Conservation (phyloP, 2,888 invertebrate genomes). For the Arge pagana region DNA sequence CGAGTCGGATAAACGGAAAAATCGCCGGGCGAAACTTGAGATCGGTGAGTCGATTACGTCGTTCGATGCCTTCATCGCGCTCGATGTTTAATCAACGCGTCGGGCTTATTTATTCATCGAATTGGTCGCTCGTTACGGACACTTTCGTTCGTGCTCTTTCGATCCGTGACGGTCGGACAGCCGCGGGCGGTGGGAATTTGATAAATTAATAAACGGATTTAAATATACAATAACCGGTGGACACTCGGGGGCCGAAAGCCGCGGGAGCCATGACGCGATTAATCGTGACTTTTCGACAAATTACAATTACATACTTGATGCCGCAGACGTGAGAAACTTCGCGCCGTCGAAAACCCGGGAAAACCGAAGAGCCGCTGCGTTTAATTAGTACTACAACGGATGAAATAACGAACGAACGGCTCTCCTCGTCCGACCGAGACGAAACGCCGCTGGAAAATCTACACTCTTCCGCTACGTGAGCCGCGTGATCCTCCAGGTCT, state of each 20-base stretch:
- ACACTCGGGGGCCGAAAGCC: not conserved
- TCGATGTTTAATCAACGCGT: no score
- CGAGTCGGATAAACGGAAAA: no score
- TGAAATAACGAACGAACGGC: conserved; percentile 5
- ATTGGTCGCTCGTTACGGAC: no score
- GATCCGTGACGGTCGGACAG: no score
- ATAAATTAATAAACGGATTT: conserved; percentile 8
- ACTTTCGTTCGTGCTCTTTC: no score
- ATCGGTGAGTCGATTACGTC: no score
- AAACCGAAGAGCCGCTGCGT: not conserved
- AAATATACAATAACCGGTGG: not conserved
- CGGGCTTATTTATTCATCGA: no score
- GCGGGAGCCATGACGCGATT: conserved; percentile 3
- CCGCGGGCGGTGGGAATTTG: no score
- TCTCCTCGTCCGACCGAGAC: conserved; percentile 8
- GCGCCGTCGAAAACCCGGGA: not conserved
- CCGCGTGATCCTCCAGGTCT: no score
- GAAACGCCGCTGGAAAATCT: conserved; percentile 1
- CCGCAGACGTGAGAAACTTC: conserved; percentile 15
- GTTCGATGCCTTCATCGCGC: no score
- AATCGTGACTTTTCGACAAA: conserved; percentile 17
- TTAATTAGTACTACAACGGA: conserved; percentile 13
- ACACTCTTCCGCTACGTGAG: no score
- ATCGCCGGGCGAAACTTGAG: no score
- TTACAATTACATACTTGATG: conserved; percentile 16